These are phyloP conservation scores for Paraplagusia blochii DNA, from an alignment of 2,113 vertebrate genomes.

Conservation along the genomic window DNA sequence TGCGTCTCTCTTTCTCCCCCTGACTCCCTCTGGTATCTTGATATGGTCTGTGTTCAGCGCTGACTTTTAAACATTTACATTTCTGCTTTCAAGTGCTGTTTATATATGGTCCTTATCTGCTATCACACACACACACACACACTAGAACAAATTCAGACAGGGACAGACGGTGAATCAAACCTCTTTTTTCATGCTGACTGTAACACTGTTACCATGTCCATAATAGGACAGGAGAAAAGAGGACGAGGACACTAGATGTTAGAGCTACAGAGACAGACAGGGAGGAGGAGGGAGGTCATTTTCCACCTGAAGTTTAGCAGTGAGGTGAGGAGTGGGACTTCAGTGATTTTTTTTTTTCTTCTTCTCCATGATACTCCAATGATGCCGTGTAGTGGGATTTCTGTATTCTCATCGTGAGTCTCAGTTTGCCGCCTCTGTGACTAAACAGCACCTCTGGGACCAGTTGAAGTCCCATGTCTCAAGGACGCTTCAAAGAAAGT, in stretches of 20 bases:
- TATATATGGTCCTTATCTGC: constrained; percentile 75
- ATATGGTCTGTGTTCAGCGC: constrained; percentile 72
- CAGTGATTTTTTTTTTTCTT: constrained; percentile 48
- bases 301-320: constrained; percentile 63
- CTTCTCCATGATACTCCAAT: constrained; percentile 35
- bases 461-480: constrained; percentile 23
- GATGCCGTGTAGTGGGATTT: constrained; percentile 41
- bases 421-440: constrained; percentile 13
- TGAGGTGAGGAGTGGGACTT: constrained; percentile 58
- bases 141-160: constrained; percentile 43
- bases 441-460: constrained; percentile 35
- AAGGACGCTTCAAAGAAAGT: constrained; percentile 44
- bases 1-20: constrained; percentile 19
- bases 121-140: constrained; percentile 62
- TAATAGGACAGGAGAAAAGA: constrained; percentile 70
- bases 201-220: constrained; percentile 64
- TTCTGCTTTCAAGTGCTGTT: constrained; percentile 77
- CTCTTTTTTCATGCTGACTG: constrained; percentile 54
- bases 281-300: constrained; percentile 57
- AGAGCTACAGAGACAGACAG: constrained; percentile 61
- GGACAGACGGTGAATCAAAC: constrained; percentile 71
- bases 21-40: constrained; percentile 59
- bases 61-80: constrained; percentile 76
- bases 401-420: constrained; percentile 10
- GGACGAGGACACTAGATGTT: constrained; percentile 43